phyloP scores from a whole-genome alignment of 1,140 invertebrate genomes.

The Cephus cinctus region DNA sequence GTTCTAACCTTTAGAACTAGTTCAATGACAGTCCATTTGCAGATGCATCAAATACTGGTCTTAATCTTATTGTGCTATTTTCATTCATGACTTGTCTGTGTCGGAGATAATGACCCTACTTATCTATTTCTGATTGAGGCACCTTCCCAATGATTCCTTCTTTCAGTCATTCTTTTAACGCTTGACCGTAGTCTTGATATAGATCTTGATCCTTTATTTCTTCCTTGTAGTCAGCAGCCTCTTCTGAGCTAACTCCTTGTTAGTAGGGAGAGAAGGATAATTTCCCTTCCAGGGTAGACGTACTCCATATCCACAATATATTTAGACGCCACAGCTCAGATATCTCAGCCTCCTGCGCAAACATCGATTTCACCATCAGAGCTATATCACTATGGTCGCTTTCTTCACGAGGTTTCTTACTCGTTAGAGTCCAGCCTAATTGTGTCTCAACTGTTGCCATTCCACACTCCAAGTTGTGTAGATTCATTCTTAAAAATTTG shows the following conservation, averaged over 20 bases:
- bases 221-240: constrained; percentile 13
- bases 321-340: constrained; percentile 43
- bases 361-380: constrained; percentile 11
- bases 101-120: constrained; percentile 27
- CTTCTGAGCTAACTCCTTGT: constrained; percentile 11
- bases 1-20: constrained; percentile 23
- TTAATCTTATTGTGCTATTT: neutral
- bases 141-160: constrained; percentile 30
- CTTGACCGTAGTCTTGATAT: constrained; percentile 31
- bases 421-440: constrained; percentile 33
- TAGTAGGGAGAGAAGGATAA: constrained; percentile 20
- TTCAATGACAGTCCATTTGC: constrained; percentile 18
- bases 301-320: constrained; percentile 41
- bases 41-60: constrained; percentile 12
- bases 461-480: constrained; percentile 17
- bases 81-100: constrained; percentile 33
- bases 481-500: too few relatives aligned
- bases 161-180: constrained; percentile 31
- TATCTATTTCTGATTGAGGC: constrained; percentile 11
- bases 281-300: constrained; percentile 33
- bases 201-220: constrained; percentile 24
- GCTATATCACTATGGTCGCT: constrained; percentile 5
- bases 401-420: constrained; percentile 15
- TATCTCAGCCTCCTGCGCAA: constrained; percentile 13
- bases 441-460: constrained; percentile 28